Evolutionary conservation across 92 coral and sea anemone genomes (phyloP).

Genomic region (Meandrina meandrites): DNA sequence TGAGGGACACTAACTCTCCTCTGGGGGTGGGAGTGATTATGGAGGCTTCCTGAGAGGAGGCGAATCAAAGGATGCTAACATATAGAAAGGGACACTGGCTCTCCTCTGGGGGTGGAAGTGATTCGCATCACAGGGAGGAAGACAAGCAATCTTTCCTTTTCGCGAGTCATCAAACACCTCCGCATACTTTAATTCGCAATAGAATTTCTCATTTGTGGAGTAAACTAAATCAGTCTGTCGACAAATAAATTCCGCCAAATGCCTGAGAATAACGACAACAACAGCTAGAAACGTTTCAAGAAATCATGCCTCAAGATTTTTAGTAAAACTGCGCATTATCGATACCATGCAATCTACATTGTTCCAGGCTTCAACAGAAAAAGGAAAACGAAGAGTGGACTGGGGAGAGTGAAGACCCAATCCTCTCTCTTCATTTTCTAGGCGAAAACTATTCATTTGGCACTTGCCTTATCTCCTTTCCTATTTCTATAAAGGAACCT

Average conservation of each 20-base stretch:
- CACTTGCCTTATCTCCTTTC: background rate
- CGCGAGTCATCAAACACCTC: background rate
- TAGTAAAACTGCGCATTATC: no score
- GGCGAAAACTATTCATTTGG: background rate
- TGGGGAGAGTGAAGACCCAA: background rate
- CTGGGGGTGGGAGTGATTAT: background rate
- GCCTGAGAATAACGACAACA: no score
- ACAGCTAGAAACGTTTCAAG: background rate
- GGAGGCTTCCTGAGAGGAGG: background rate
- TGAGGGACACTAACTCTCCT: background rate
- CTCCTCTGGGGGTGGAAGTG: background rate
- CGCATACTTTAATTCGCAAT: background rate
- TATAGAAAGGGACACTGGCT: background rate
- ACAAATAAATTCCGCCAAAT: no score
- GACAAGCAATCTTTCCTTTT: background rate
- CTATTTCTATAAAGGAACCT: constrained; percentile 37
- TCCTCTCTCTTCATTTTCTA: background rate
- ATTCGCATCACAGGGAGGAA: background rate
- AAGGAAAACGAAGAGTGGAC: background rate
- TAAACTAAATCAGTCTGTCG: no score
- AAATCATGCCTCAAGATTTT: no score
- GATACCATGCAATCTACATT: no score
- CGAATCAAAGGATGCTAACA: background rate
- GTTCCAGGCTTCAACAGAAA: no score
- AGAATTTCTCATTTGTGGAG: no score